Evolutionary conservation across 1,140 invertebrate species (phyloP), one percentile per base, ranked within the genome.

Genomic region (Scaptomyza hsui): DNA sequence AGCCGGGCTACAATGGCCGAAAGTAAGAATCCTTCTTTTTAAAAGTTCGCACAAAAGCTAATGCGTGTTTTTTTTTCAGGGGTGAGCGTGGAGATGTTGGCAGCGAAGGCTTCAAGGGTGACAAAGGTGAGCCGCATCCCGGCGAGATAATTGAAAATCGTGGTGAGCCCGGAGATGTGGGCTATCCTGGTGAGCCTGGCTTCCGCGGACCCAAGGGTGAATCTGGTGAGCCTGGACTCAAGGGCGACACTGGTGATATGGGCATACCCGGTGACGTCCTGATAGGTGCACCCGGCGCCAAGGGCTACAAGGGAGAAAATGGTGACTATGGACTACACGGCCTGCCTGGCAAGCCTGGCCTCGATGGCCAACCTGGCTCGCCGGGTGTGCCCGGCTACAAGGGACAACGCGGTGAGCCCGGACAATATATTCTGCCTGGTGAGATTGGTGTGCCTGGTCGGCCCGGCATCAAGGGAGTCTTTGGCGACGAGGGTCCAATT

Each of bases 101-200:
- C 37, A 64, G 57, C 9, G 12, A 74, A 6, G 95, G 95, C 3
- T 32, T 80, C 1, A 92, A 92, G 64, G 94, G 94, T 47, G 91
- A 93, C n/a, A 92, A 92, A 56, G 94, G 94, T 65, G 92, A 92
- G 24, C 78, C 91, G 0, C 90, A 91, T 2, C 93, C 92, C 16
- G 91, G 91, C 32, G 63, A 89, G 47, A 74, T 83, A 7, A 51
- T 59, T 21, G 64, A 79, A 13, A 90, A 89, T 26, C 48, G 64
- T 35, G 91, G 91, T 1, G 85, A 85, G 2, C 12, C 2, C 1
- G 91, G 91, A 4, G 75, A 90, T 4, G 1, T 26, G 4, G 91
- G 91, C 2, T 64, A 45, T 12, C 41, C 52, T 0, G 90, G 90
- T 0, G 32, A 48, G 9, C 75, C 63, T 2, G 92, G 92, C 13